Conservation (phyloP, 1,140 invertebrate genomes). For the Ostrea denselamellosa region DNA sequence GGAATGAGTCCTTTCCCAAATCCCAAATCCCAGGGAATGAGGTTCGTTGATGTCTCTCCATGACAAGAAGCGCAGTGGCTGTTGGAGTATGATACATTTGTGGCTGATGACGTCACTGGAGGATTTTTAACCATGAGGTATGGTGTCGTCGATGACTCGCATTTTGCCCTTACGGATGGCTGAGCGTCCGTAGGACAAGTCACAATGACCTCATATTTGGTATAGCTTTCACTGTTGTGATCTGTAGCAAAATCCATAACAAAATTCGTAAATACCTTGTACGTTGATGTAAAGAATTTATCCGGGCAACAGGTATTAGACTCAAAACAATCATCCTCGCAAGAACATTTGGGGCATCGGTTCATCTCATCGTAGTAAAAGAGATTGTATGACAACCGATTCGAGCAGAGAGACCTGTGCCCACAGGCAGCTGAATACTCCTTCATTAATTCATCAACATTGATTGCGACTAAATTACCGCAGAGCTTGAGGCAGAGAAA, state of each 20-base stretch:
- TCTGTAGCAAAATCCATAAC: neutral
- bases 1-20: neutral
- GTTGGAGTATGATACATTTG: slow-evolving; percentile 13
- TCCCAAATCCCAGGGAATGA: neutral
- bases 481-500: neutral
- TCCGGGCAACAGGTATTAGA: neutral
- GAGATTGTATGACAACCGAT: neutral
- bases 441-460: neutral
- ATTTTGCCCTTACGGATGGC: neutral
- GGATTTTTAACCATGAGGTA: neutral
- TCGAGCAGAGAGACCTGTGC: neutral
- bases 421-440: neutral
- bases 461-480: neutral
- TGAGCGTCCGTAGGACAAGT: neutral
- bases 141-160: neutral
- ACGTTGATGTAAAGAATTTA: neutral
- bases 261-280: neutral
- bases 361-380: neutral
- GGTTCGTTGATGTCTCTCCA: neutral
- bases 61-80: slow-evolving; percentile 4
- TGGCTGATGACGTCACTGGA: neutral
- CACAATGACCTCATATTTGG: slow-evolving; percentile 2
- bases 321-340: neutral
- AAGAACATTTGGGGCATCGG: neutral
- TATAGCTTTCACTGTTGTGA: neutral